These are phyloP conservation scores for Venturia canescens DNA, from an alignment of 1,140 invertebrate species.

Conservation along the genomic window DNA sequence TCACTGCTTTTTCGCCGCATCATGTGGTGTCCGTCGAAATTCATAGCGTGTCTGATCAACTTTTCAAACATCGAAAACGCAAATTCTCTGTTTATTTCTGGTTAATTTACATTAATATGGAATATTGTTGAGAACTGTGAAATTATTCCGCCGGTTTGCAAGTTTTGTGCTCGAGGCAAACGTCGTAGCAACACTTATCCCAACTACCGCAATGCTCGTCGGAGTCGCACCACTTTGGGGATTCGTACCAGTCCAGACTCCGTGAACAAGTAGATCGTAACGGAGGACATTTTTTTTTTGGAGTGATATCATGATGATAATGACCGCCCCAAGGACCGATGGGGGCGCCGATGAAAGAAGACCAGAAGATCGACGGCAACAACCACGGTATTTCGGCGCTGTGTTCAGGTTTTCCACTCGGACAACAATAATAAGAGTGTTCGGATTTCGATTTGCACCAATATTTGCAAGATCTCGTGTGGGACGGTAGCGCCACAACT, in stretches of 20 bases:
- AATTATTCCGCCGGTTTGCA: conserved; percentile 61
- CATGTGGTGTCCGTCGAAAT: no score
- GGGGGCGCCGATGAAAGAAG: neutral
- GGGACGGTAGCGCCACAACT: conserved; percentile 27
- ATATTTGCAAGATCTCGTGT: conserved; percentile 56
- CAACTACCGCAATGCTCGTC: conserved; percentile 55
- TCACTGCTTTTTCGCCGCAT: no score
- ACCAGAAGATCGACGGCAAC: conserved; percentile 35
- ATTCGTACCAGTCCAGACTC: conserved; percentile 53
- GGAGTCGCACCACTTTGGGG: conserved; percentile 52
- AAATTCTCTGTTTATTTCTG: neutral
- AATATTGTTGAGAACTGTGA: neutral
- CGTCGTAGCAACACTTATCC: conserved; percentile 64
- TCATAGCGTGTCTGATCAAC: no score
- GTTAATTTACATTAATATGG: neutral
- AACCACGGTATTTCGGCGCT: conserved; percentile 7
- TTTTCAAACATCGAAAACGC: neutral
- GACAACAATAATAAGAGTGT: conserved; percentile 62
- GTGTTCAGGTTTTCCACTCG: conserved; percentile 51
- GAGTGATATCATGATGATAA: neutral
- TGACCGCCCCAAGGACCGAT: neutral
- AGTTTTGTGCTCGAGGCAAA: conserved; percentile 64
- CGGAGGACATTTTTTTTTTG: conserved; percentile 22
- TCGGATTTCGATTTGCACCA: conserved; percentile 62
- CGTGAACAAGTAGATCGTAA: conserved; percentile 57